Base-by-base conservation (phyloP, 2,797 vertebrate genomes). In the Sebastolobus altivelis region DNA sequence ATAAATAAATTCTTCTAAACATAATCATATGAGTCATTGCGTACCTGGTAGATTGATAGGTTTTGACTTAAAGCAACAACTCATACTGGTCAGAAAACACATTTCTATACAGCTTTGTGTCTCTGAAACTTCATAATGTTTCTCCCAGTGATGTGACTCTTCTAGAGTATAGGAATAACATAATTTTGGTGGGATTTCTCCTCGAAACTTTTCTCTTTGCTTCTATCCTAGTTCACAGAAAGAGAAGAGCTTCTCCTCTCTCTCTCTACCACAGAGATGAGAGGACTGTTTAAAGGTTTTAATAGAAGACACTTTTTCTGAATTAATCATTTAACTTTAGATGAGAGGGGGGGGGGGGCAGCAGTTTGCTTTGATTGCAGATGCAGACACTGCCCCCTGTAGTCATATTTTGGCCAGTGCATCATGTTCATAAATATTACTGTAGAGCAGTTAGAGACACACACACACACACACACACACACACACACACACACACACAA, bases 331-430 rank as follows among this genome's bases (percentile, higher is more conserved):
- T 62, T 70, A 88, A 78, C 60, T 83, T 81, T 60, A 59, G 43
- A 83, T 38, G 31, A 55, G 43, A 83, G 33, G 31, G 20, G 49
- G 2, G 25, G 35, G 40, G 29, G 69, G 65, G 6, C 18, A 38
- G 43, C 16, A 2, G 10, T 58, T 29, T 60, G 58, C 38, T 66
- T 33, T 33, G 35, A 77, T 90, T 89, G 40, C 65, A 73, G 86
- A 54, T 88, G 91, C 80, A 87, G 77, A 89, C 80, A 91, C 87
- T 90, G 87, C 93, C 91, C 87, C 90, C 93, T 91, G 8, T 87
- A 86, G 91, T 61, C 25, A 62, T 49, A 65, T 27, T 40, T 46
- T 46, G 8, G 54, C 16, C 40, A 85, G 52, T 91, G 80, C 89
- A 88, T 68, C 31, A 6, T 79, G 20, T 38, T 12, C 59, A 38